These are phyloP conservation scores for Argynnis bischoffii DNA, from an alignment of 2,888 invertebrate species.

Conservation along the genomic window DNA sequence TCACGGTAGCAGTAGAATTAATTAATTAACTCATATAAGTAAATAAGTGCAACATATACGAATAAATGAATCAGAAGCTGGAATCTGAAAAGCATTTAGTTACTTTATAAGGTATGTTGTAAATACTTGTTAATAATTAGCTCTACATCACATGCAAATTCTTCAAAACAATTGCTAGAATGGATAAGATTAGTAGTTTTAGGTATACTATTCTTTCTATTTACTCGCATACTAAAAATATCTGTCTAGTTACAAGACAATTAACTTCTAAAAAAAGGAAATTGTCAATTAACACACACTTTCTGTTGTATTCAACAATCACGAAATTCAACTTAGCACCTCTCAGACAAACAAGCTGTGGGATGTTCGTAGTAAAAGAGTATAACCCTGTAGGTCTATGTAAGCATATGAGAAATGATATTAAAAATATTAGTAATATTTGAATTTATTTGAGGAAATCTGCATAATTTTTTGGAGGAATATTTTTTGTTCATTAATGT, in stretches of 20 bases:
- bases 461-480: too few species aligned
- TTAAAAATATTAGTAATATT: too few species aligned
- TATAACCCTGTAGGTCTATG: conserved; percentile 29
- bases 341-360: conserved; percentile 35
- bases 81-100: conserved; percentile 31
- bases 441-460: too few species aligned
- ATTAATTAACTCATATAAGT: conserved; percentile 32
- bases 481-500: too few species aligned
- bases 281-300: conserved; percentile 66
- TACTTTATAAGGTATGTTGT: conserved; percentile 25
- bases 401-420: conserved; percentile 27
- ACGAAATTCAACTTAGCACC: conserved; percentile 74
- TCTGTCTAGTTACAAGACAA: conserved; percentile 46
- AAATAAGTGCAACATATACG: conserved; percentile 24
- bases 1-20: conserved; percentile 26
- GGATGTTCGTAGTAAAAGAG: conserved; percentile 10
- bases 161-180: conserved; percentile 8
- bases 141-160: conserved; percentile 18
- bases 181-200: neutral
- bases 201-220: neutral
- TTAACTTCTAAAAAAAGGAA: conserved; percentile 56
- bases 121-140: conserved; percentile 29
- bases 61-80: conserved; percentile 27
- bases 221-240: conserved; percentile 22
- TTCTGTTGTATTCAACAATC: conserved; percentile 65